Evolutionary conservation across 2,888 invertebrate genomes (phyloP).

Genomic region (Corythucha ciliata): DNA sequence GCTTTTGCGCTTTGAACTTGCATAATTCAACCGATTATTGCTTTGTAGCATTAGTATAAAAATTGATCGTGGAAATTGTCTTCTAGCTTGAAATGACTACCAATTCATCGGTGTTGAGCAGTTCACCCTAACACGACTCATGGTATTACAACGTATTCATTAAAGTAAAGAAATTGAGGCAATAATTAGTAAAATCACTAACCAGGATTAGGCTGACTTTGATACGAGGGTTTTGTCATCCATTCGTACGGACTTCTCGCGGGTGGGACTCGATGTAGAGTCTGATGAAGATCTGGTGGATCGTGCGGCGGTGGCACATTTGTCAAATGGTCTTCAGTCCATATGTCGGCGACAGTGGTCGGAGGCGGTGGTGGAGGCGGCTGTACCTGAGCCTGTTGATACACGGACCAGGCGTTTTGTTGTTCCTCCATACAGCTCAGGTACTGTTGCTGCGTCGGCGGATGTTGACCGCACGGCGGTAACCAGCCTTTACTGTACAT

Average conservation of each 20-base stretch:
- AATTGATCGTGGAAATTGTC: too few species aligned
- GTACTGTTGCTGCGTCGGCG: constrained; percentile 39
- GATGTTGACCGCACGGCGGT: constrained; percentile 47
- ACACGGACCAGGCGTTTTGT: constrained; percentile 25
- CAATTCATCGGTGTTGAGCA: too few species aligned
- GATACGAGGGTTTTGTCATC: constrained; percentile 85
- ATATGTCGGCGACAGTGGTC: constrained; percentile 24
- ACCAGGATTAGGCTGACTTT: constrained; percentile 79
- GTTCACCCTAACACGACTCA: too few species aligned
- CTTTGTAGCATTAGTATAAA: too few species aligned
- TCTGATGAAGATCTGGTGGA: neutral
- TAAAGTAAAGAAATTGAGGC: neutral
- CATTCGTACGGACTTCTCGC: constrained; percentile 78
- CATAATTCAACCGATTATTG: too few species aligned
- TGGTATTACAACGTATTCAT: neutral
- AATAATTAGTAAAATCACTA: constrained; percentile 38
- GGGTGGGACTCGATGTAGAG: constrained; percentile 53
- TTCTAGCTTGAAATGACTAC: too few species aligned
- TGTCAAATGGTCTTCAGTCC: constrained; percentile 23
- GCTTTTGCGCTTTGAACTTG: too few species aligned
- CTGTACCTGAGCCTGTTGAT: constrained; percentile 12
- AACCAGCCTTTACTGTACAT: constrained; percentile 24
- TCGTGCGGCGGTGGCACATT: constrained; percentile 6
- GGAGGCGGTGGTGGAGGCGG: constrained; percentile 30
- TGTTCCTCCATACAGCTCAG: constrained; percentile 33